Base-by-base conservation (phyloP, 1,140 invertebrate genomes). In the Varroa destructor region DNA sequence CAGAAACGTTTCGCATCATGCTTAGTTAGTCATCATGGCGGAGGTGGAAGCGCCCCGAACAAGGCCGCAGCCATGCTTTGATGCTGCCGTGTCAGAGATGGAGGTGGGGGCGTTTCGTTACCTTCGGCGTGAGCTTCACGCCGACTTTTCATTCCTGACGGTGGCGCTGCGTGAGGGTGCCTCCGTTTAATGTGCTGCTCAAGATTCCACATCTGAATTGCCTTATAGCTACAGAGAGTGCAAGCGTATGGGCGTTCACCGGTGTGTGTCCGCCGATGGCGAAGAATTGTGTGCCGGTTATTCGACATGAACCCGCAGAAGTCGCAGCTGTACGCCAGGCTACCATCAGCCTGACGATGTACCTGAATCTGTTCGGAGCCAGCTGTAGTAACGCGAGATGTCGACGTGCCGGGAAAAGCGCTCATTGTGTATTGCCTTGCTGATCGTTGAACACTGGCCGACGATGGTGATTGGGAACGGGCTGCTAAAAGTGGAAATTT, bases 111-210 rank as follows among this genome's bases (percentile, higher is more conserved):
- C 12, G 46, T 51, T 51, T 51, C 46, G 8, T 8, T 67, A 46
- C 37, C 46, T 46, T 37, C 61, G 61, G 40, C 12, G 40, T 67
- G 14, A 14, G 37, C 61, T 67, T 51, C 46, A 3, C 46, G 3
- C 4, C 46, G 46, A 8, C 46, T 8, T 8, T 51, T 51, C 3
- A 8, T 51, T 3, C 46, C 46, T 8, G 46, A 51, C 37, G 61
- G 61, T 14, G 61, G 61, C 12, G 61, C 61, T 14, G 61, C 61
- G 12, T 67, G 61, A 4, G 61, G 61, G 8, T 67, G 61, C 40
- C 61, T 67, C 12, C 61, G 61, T 67, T 67, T 67, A 46, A 67
- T 67, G 61, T 67, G 61, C 37, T 67, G 61, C 61, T 67, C 61
- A 46, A 67, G 61, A 67, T 67, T 67, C 61, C 61, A 67, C 61